Percentiles rank a stretch among this genome's conserved stretches.
Evolutionary conservation across 2,888 invertebrate species (phyloP).

Genomic region (Tortricodes alternella): DNA sequence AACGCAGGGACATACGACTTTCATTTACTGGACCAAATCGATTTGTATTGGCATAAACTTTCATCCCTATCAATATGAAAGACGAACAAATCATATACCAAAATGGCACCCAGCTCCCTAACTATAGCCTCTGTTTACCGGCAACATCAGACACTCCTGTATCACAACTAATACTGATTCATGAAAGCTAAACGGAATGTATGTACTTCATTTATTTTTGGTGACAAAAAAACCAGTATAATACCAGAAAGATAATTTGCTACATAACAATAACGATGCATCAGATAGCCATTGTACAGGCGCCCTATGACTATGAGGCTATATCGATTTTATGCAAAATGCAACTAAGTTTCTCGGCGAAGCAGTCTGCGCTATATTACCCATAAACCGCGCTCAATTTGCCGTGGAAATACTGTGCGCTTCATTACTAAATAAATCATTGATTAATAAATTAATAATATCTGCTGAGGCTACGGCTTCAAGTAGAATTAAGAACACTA

Average conservation of each 20-base stretch:
- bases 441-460: constrained; percentile 47
- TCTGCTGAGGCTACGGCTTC: neutral
- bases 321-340: constrained; percentile 78
- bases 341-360: constrained; percentile 62
- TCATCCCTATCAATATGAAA: too few species aligned
- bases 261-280: constrained; percentile 29
- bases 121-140: too few species aligned
- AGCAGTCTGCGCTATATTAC: constrained; percentile 55
- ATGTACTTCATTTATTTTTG: constrained; percentile 19
- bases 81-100: too few species aligned
- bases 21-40: too few species aligned
- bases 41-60: too few species aligned
- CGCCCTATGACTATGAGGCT: constrained; percentile 45
- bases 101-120: too few species aligned
- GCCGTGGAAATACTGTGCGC: constrained; percentile 46
- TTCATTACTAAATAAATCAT: constrained; percentile 62
- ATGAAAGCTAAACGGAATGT: constrained; percentile 27
- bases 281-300: constrained; percentile 42
- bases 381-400: constrained; percentile 61
- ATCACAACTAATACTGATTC: constrained; percentile 18
- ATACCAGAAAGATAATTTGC: constrained; percentile 24
- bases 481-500: neutral
- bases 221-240: constrained; percentile 4
- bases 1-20: too few species aligned
- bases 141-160: too few species aligned